These are phyloP conservation scores for Ivindomyrus marchei DNA, from an alignment of 2,113 vertebrate species.

Conservation along the genomic window DNA sequence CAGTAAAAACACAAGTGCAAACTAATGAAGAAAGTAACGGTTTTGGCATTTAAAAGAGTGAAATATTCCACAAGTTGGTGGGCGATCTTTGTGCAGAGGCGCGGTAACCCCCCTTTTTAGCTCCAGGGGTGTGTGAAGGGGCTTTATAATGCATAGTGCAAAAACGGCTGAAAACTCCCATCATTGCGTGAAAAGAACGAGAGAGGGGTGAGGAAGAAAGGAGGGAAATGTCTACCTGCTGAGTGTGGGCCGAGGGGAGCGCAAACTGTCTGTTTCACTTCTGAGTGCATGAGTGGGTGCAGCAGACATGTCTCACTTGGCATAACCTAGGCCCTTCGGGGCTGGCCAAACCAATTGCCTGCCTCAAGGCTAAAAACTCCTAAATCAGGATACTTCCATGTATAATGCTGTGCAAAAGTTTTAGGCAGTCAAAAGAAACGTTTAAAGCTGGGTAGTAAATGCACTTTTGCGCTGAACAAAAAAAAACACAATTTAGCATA, in stretches of 20 bases:
- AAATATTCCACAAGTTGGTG: not conserved
- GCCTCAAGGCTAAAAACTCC: not conserved
- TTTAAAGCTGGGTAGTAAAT: not conserved
- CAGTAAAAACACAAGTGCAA: not conserved
- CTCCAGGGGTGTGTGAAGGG: conserved; percentile 43
- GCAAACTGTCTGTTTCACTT: not conserved
- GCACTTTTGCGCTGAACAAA: not conserved
- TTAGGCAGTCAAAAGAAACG: not conserved
- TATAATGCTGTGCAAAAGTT: not conserved
- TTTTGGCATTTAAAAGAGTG: conserved; percentile 9
- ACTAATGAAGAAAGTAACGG: not conserved
- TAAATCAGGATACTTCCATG: not conserved
- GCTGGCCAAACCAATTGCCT: not conserved
- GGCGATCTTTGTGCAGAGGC: not conserved
- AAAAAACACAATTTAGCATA: not conserved
- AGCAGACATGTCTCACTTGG: not conserved
- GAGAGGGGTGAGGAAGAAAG: conserved; percentile 20
- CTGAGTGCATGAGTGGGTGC: not conserved
- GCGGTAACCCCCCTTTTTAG: not conserved
- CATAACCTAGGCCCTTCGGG: not conserved
- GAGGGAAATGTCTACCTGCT: conserved; percentile 10
- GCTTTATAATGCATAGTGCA: conserved; percentile 33
- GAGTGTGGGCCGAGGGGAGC: not conserved
- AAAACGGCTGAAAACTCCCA: conserved; percentile 20
- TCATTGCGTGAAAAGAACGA: conserved; percentile 22